phyloP scores from a whole-genome alignment of 2,888 invertebrate species.

The Pycnomerus fuliginosus region DNA sequence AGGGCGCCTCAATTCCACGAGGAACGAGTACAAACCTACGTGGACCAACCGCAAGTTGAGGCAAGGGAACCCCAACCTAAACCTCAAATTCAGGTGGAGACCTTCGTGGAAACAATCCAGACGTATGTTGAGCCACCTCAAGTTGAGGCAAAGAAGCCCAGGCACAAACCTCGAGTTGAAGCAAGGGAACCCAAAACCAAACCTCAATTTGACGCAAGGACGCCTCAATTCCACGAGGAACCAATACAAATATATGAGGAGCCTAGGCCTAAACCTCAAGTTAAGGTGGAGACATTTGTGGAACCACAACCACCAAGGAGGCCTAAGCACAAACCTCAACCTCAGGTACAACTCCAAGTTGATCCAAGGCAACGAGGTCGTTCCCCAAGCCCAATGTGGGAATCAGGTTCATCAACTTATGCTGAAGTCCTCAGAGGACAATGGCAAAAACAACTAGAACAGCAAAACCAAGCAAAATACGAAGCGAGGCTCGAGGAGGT shows the following conservation, averaged over 20 bases:
- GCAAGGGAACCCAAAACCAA: conserved; percentile 1
- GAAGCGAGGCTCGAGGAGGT: too few species aligned
- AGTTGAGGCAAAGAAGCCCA: conserved; percentile 2
- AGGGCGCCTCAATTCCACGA: neutral
- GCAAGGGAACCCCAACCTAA: conserved; percentile 15
- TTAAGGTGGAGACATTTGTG: neutral
- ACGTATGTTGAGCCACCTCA: too few species aligned
- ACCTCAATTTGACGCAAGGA: neutral
- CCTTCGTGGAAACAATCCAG: too few species aligned
- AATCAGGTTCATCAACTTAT: conserved; percentile 72
- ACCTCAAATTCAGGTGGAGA: too few species aligned
- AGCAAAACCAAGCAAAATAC: conserved; percentile 19
- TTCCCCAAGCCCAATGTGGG: conserved; percentile 72
- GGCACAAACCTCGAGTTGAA: conserved; percentile 3
- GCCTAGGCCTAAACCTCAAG: conserved; percentile 1
- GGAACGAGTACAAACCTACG: too few species aligned
- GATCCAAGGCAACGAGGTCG: conserved; percentile 50
- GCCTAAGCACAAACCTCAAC: neutral
- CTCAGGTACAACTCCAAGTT: conserved; percentile 31
- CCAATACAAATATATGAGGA: too few species aligned
- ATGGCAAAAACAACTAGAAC: conserved; percentile 23
- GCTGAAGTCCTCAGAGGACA: conserved; percentile 75
- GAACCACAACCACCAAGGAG: neutral
- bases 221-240: too few species aligned
- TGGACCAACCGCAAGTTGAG: conserved; percentile 1